Base-by-base conservation (phyloP, 2,888 invertebrate genomes). In the Agonopterix heracliana region DNA sequence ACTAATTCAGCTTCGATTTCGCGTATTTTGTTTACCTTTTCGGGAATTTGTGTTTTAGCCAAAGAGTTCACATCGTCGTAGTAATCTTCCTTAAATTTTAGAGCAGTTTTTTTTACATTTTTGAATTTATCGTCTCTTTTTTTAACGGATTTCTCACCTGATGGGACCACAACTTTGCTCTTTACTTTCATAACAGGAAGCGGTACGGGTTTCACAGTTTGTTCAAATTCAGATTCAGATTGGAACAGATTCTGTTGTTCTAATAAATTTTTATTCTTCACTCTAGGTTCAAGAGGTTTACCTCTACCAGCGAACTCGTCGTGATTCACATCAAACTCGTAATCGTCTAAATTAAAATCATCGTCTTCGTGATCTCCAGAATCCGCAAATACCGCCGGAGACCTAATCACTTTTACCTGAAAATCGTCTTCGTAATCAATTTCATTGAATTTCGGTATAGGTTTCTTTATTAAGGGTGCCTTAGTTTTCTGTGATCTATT, bases 321-420 rank as follows among this genome's bases (percentile, higher is more conserved):
- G 47, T 86, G 85, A 50, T 80, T 77, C 1, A 81, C 62, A 54
- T 85, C 86, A 45, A 87, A 86, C 36, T 87, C 85, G 45, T 85
- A 86, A 54, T 87, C 86, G 9, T 74, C 71, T 10, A 85, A 49
- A 59, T 75, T 83, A 41, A 85, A 86, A 51, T 87, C 86, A 58
- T 84, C 81, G 17, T 87, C 85, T 63, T 85, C 86, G 46, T 79
- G 71, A 40, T 85, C 84, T 2, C 64, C 66, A 0, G 81, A 78
- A 47, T 81, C 80, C 8, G 55, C 50, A 2, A 64, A 53, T 48
- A 61, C 64, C 2, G 60, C 47, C 1, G 66, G 65, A 48, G 61
- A 55, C 48, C 58, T 71, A 43, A 53, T 66, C 7, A 70, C 48
- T 54, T 71, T 74, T 13, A 59, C 59, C 62, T 80, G 77, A 54